These are phyloP conservation scores for Sisor rabdophorus DNA, from an alignment of 2,113 vertebrate species.

Conservation along the genomic window DNA sequence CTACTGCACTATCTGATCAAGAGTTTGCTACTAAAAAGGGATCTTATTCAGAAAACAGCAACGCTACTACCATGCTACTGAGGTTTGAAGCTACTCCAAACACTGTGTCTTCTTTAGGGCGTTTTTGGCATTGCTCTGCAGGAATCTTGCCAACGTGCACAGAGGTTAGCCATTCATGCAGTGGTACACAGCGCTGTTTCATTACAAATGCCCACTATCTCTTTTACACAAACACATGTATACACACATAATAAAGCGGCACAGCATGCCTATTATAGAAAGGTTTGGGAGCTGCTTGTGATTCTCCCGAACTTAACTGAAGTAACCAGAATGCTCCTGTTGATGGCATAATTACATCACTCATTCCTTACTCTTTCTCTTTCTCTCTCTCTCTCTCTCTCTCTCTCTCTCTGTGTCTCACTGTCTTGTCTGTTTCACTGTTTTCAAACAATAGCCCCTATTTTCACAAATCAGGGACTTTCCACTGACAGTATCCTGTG, in stretches of 20 bases:
- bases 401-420: background rate
- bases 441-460: conserved; percentile 22
- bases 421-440: background rate
- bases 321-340: conserved; percentile 26
- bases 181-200: background rate
- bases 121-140: background rate
- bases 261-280: conserved; percentile 48
- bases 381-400: background rate
- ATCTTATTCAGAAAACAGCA: no score
- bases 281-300: conserved; percentile 19
- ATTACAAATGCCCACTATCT: conserved; percentile 3
- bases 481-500: background rate
- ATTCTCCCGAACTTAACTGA: conserved; percentile 12
- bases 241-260: background rate
- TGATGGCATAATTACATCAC: conserved; percentile 55
- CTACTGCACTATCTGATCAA: no score
- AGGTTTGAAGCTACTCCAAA: no score
- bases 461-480: conserved; percentile 32
- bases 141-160: conserved; percentile 9
- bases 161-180: conserved; percentile 18
- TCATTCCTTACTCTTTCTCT: background rate
- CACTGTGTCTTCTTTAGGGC: background rate
- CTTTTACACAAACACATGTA: background rate
- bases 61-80: no score
- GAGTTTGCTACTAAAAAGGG: no score